Evolutionary conservation across 2,888 invertebrate species (phyloP).

Genomic region (Noctua comes): DNA sequence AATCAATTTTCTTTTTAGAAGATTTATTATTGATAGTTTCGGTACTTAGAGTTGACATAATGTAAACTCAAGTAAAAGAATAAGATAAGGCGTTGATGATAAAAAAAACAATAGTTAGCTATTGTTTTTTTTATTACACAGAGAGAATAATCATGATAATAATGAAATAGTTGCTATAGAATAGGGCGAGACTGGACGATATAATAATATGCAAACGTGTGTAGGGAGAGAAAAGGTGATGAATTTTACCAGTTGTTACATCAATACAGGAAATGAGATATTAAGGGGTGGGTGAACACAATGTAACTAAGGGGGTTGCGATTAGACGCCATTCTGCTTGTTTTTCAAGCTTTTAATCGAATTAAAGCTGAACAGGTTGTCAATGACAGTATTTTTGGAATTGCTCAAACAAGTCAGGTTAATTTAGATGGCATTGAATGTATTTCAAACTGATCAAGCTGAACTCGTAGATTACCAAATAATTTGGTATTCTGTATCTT

Average conservation of each 20-base stretch:
- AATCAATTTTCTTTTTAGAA: background rate
- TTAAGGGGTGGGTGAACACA: conserved; percentile 65
- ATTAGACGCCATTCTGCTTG: conserved; percentile 27
- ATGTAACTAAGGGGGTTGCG: conserved; percentile 54
- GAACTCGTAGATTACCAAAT: background rate
- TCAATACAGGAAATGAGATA: conserved; percentile 74
- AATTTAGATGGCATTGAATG: background rate
- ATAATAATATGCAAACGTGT: background rate
- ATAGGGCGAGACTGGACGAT: background rate
- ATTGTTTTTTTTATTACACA: too few relatives aligned
- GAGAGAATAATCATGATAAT: background rate
- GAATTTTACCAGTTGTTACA: conserved; percentile 65
- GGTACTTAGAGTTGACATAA: background rate
- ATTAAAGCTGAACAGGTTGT: conserved; percentile 13
- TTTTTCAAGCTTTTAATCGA: conserved; percentile 44
- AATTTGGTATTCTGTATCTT: background rate
- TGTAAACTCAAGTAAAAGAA: conserved; percentile 10
- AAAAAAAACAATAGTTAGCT: too few relatives aligned
- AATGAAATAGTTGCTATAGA: background rate
- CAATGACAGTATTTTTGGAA: background rate
- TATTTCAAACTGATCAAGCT: background rate
- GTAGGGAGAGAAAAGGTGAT: conserved; percentile 31
- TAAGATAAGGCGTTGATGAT: background rate
- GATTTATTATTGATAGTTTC: background rate
- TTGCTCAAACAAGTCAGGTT: background rate